Evolutionary conservation across 2,888 invertebrate species (phyloP), one percentile per base, ranked within the genome.

Genomic region (Trilocha varians): DNA sequence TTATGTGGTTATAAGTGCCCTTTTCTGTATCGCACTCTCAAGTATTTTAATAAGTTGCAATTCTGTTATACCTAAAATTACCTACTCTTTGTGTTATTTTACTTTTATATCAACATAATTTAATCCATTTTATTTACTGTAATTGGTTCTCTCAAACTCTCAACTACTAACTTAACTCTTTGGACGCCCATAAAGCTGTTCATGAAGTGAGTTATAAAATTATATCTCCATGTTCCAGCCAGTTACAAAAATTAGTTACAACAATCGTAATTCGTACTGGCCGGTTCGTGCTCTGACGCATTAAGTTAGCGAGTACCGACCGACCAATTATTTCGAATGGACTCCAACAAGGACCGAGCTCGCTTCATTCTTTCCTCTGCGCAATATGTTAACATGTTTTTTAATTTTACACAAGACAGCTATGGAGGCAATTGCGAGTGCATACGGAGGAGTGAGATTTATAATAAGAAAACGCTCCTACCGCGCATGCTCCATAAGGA

Each of bases 381-480:
- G 70, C 75, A 78, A 79, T 80, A 82, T 78, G 80, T 80, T 79
- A 82, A 80, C 78, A 79, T 78, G 74, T 70, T 78, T 83, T 83
- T 82, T 80, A 82, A 83, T 82, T 78, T 74, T 72, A 57, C 65
- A 52, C 47, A 60, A 53, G 73, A 74, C 73, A 74, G 71, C 62
- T 70, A 76, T 79, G 73, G 75, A 75, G 68, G 79, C 74, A 75
- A 73, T 76, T 60, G 78, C 72, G 57, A 79, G 70, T 67, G 65
- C 73, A 77, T 72, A 70, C 71, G 78, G 80, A 76, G 80, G 76
- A 82, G 83, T 83, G 83, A 82, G 74, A 79, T 82, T 83, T 79
- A 82, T 83, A 83, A 82, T 83, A 82, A 78, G 82, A 84, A 80
- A 80, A 75, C 73, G 82, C 80, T 83, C 79, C 82, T 84, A 85